A percentile compares a stretch with the other conserved stretches of the same genome.
These are phyloP conservation scores for Protonibea diacanthus DNA, from an alignment of 2,797 vertebrate genomes.

Conservation along the genomic window DNA sequence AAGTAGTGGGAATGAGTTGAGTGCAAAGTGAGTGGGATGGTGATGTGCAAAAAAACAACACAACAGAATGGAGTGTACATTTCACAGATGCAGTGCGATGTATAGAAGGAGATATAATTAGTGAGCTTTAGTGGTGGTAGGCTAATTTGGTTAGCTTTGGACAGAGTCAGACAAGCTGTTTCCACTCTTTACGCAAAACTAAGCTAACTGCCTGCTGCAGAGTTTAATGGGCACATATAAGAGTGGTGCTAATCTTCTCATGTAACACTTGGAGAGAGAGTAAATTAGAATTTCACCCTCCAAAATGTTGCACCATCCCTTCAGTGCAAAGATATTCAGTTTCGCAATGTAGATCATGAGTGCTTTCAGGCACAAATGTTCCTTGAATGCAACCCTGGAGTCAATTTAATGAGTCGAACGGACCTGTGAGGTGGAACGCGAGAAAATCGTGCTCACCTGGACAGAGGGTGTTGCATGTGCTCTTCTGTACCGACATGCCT, in stretches of 20 bases:
- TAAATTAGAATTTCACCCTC: neutral
- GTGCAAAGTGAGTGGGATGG: neutral
- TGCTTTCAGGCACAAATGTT: neutral
- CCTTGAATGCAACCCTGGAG: neutral
- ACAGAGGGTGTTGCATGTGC: slow-evolving; percentile 93
- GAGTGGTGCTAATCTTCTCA: neutral
- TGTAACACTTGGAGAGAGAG: neutral
- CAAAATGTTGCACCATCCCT: neutral
- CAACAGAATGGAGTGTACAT: neutral
- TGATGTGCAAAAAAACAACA: neutral
- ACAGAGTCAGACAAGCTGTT: neutral
- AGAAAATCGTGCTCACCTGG: slow-evolving; percentile 86
- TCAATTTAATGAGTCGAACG: neutral
- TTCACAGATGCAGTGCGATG: neutral
- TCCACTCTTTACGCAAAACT: slow-evolving; percentile 1
- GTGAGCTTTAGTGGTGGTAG: neutral
- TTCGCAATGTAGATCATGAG: neutral
- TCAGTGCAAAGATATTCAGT: neutral
- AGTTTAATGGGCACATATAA: neutral
- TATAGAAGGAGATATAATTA: neutral
- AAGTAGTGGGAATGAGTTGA: too few relatives aligned
- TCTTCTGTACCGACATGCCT: slow-evolving; percentile 96
- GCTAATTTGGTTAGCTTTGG: neutral
- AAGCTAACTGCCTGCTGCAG: slow-evolving; percentile 8
- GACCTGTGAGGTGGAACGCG: neutral